Conservation (phyloP, 2,888 invertebrate species). For the Pristionchus exspectatus region DNA sequence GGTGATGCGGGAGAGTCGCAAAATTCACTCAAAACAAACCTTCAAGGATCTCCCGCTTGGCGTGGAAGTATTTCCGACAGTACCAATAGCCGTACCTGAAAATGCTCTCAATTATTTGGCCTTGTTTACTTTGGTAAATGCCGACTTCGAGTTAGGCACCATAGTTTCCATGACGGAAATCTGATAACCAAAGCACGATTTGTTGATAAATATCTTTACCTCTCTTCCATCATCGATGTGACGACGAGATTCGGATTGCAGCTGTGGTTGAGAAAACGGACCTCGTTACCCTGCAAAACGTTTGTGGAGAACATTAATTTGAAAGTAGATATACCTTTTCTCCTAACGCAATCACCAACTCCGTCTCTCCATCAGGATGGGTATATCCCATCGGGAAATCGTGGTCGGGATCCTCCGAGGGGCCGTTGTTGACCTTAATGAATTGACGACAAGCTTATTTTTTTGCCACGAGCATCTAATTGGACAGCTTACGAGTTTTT, state of each 20-base stretch:
- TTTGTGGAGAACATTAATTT: background rate
- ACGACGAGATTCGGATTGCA: background rate
- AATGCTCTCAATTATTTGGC: no score
- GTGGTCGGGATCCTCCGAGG: background rate
- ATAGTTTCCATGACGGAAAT: no score
- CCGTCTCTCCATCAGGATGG: background rate
- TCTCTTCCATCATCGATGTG: background rate
- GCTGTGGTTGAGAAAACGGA: background rate
- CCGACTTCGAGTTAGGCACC: no score
- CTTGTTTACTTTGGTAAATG: no score
- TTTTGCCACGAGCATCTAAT: no score
- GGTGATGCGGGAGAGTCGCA: no score
- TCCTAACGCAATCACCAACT: background rate
- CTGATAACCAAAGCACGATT: no score
- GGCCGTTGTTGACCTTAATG: background rate
- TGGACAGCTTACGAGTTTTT: no score
- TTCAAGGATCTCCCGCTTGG: no score
- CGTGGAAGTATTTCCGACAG: no score
- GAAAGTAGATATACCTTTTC: background rate
- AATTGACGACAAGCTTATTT: background rate
- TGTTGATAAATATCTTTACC: background rate
- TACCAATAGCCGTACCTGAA: no score
- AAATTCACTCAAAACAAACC: no score
- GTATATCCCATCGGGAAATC: background rate
- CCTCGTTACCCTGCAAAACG: background rate